Evolutionary conservation across 2,797 vertebrate species (phyloP), one percentile per base, ranked within the genome.

Genomic region (Cirrhinus mrigala): DNA sequence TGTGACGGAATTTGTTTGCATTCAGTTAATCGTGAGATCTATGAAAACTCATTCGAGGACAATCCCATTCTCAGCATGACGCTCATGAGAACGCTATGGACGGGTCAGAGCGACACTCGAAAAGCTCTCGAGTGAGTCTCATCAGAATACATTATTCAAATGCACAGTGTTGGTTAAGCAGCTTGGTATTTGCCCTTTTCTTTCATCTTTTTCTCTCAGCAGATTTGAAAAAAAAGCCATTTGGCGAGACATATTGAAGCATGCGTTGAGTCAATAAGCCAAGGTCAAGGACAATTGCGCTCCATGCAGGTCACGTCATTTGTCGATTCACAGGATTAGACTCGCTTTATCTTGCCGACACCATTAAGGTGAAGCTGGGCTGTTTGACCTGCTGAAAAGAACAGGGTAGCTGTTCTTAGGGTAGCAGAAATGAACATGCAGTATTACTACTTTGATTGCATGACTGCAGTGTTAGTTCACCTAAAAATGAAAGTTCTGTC

Each of bases 31-130:
- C 56, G 1, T 89, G 88, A 88, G 84, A 92, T 90, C 91, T 90
- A 90, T 90, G 89, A 90, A 93, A 93, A 93, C 90, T 82, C 40
- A 84, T 92, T 93, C 90, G 85, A 85, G 75, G 88, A 81, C 90
- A 83, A 87, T 91, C 87, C 89, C n/a, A 83, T 78, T 90, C 64
- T 15, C 82, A 86, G 91, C 90, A 81, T 85, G 92, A 85, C 69
- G 82, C 89, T 84, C 88, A 85, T 71, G 88, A 86, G 87, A 81
- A 76, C 78, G 88, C 60, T 75, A 81, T 12, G 87, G 40, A 54
- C 46, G 79, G 74, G 82, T 88, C 84, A 84, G 76, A 81, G 84
- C 37, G 18, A 75, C 64, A 86, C 83, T 79, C 18, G 27, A 84
- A 85, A 79, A 66, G 85, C 66, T 73, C 84, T 85, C 8, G 48